Conservation (phyloP, 1,140 invertebrate genomes). For the Hormaphis cornu region DNA sequence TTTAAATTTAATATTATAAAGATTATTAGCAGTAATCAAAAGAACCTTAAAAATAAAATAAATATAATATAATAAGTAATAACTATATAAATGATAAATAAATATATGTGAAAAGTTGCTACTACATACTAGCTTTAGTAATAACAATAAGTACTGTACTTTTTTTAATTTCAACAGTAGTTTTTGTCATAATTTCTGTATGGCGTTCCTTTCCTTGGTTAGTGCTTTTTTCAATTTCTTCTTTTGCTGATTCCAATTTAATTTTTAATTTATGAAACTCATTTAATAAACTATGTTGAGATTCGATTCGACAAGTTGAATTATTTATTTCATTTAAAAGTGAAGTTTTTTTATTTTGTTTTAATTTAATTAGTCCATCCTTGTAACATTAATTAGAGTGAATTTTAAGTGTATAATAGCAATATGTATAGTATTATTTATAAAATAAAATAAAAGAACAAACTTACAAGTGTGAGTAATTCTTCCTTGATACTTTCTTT, state of each 20-base stretch:
- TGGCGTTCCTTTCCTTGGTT: not conserved
- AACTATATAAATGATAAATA: no score
- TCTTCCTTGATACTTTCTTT: not conserved
- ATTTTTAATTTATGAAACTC: conserved; percentile 1
- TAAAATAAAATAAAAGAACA: not conserved
- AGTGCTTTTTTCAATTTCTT: not conserved
- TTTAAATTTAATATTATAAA: not conserved
- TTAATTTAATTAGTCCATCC: not conserved
- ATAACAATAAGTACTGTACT: no score
- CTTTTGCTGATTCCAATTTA: not conserved
- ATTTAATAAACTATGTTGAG: not conserved
- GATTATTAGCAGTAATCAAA: not conserved
- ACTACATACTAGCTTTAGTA: no score
- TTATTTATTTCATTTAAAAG: conserved; percentile 15
- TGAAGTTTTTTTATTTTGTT: conserved; percentile 8
- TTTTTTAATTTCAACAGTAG: not conserved
- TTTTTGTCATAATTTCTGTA: not conserved
- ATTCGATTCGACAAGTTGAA: not conserved
- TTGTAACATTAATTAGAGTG: not conserved
- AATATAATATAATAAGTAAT: no score
- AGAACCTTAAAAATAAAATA: not conserved
- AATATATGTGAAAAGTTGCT: no score
- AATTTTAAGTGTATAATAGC: not conserved
- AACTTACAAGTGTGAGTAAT: conserved; percentile 1
- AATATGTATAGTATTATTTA: not conserved